Conservation (phyloP, 1,140 invertebrate genomes). For the Drosophila pruinosa region DNA sequence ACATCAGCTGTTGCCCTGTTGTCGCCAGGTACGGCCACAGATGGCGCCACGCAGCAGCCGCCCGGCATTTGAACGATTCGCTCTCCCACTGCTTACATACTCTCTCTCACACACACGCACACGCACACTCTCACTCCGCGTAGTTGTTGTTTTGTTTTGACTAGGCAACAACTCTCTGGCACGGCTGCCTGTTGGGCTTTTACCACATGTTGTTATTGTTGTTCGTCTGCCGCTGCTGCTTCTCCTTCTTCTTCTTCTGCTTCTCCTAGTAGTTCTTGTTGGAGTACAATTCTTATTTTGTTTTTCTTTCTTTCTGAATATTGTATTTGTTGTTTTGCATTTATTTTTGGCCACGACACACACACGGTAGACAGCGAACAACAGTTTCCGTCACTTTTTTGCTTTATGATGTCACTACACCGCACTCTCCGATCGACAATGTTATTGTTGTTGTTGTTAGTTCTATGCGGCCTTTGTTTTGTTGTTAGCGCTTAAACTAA, state of each 20-base stretch:
- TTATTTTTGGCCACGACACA: slow-evolving; percentile 61
- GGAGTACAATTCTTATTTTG: slow-evolving; percentile 37
- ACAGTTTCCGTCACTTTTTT: slow-evolving; percentile 51
- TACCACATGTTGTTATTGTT: slow-evolving; percentile 31
- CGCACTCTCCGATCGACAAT: slow-evolving; percentile 17
- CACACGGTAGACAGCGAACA: slow-evolving; percentile 26
- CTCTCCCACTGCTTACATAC: neutral
- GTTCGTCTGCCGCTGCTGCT: slow-evolving; percentile 3
- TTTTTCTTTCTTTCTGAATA: slow-evolving; percentile 27
- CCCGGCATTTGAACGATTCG: slow-evolving; percentile 21
- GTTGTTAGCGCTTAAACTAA: slow-evolving; percentile 30
- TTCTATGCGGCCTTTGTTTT: slow-evolving; percentile 20
- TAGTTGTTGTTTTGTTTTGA: slow-evolving; percentile 20
- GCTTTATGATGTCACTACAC: slow-evolving; percentile 55
- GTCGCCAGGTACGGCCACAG: slow-evolving; percentile 13
- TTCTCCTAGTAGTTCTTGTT: slow-evolving; percentile 10
- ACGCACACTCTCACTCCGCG: slow-evolving; percentile 12
- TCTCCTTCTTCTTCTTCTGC: neutral
- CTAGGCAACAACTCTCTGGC: slow-evolving; percentile 2
- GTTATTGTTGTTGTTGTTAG: slow-evolving; percentile 8
- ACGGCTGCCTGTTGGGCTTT: slow-evolving; percentile 19
- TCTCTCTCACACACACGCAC: neutral
- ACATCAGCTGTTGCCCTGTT: too few species aligned
- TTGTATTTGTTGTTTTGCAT: slow-evolving; percentile 41
- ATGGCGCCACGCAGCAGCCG: slow-evolving; percentile 48